Conservation (phyloP, 2,888 invertebrate genomes). For the Eugnorisma glareosa region DNA sequence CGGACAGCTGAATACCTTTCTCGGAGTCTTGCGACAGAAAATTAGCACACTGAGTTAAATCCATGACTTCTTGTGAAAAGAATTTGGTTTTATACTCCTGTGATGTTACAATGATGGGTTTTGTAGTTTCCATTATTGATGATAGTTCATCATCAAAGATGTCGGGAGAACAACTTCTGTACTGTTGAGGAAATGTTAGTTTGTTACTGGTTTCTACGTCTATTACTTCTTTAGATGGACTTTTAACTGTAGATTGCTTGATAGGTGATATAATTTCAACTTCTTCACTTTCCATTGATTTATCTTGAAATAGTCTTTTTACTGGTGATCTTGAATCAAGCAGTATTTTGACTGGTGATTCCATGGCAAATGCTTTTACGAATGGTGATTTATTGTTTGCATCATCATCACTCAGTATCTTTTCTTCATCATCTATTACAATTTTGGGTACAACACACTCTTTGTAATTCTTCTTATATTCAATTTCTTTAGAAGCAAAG, state of each 20-base stretch:
- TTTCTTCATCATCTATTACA: slow-evolving; percentile 24
- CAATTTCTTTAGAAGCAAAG: slow-evolving; percentile 61
- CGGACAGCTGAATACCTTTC: slow-evolving; percentile 61
- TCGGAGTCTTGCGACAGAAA: slow-evolving; percentile 47
- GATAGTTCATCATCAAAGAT: slow-evolving; percentile 86
- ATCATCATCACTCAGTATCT: neutral
- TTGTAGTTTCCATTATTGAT: slow-evolving; percentile 61
- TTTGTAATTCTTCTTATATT: slow-evolving; percentile 7
- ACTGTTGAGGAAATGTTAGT: slow-evolving; percentile 40
- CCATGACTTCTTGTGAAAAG: slow-evolving; percentile 71
- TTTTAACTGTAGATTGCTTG: slow-evolving; percentile 10
- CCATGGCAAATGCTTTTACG: neutral
- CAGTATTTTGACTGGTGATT: slow-evolving; percentile 16
- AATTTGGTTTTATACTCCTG: slow-evolving; percentile 61
- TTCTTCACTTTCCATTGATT: slow-evolving; percentile 5
- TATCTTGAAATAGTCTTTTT: slow-evolving; percentile 16
- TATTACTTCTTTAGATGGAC: slow-evolving; percentile 14
- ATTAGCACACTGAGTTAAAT: slow-evolving; percentile 76
- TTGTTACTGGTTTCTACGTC: slow-evolving; percentile 35
- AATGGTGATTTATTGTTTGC: slow-evolving; percentile 17
- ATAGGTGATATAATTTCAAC: slow-evolving; percentile 31
- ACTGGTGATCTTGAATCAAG: slow-evolving; percentile 22
- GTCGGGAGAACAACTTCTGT: slow-evolving; percentile 85
- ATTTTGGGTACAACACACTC: slow-evolving; percentile 18
- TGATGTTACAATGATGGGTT: slow-evolving; percentile 41